A percentile compares a stretch with the other conserved stretches of the same genome.
Conservation (phyloP, 2,888 invertebrate species). For the Quadroppia sp. region DNA sequence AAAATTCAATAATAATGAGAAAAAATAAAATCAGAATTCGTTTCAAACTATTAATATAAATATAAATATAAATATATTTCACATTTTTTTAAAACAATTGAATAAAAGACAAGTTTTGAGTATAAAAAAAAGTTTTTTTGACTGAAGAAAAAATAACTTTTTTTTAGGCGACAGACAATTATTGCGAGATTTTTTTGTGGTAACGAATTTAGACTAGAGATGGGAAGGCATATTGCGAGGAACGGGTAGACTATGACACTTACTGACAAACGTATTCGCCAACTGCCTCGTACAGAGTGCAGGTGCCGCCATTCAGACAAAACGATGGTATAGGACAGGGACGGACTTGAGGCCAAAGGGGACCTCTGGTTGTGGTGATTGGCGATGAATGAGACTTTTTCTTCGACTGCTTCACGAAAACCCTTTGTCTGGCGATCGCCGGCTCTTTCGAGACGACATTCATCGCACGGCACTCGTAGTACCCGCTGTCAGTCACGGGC, state of each 20-base stretch:
- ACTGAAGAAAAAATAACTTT: background rate
- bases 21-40: background rate
- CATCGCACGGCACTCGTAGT: slow-evolving; percentile 76
- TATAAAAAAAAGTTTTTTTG: background rate
- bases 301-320: slow-evolving; percentile 83
- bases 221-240: background rate
- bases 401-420: slow-evolving; percentile 44
- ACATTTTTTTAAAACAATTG: too few species aligned
- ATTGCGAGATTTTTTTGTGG: background rate
- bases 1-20: background rate
- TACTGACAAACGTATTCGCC: slow-evolving; percentile 80
- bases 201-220: background rate
- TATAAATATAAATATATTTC: too few species aligned
- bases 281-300: slow-evolving; percentile 72
- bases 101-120: background rate
- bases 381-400: slow-evolving; percentile 49
- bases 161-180: background rate
- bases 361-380: slow-evolving; percentile 28
- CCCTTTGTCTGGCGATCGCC: slow-evolving; percentile 52
- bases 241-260: slow-evolving; percentile 53
- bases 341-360: slow-evolving; percentile 59
- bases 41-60: too few species aligned
- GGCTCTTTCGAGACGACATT: slow-evolving; percentile 63
- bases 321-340: slow-evolving; percentile 65
- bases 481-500: slow-evolving; percentile 66